phyloP scores from a whole-genome alignment of 2,888 invertebrate species.

The Dicranocentrus wangi region DNA sequence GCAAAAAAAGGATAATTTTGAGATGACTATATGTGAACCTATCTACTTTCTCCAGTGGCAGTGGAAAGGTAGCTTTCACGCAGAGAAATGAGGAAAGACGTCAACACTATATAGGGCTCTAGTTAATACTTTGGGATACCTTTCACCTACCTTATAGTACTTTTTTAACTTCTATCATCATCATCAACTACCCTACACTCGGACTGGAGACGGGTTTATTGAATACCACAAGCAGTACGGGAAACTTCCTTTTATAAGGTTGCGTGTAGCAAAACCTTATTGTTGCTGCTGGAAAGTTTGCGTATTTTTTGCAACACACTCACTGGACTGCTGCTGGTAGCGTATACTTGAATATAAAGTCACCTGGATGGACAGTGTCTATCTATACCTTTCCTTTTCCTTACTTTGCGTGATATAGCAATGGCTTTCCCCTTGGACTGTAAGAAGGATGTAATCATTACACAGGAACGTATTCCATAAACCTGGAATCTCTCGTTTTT shows the following conservation, averaged over 20 bases:
- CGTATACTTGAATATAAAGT: too few species aligned
- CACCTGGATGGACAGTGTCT: too few species aligned
- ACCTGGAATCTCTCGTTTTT: slow-evolving; percentile 18
- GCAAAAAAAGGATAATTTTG: neutral
- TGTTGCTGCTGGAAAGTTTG: too few species aligned
- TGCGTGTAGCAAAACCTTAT: too few species aligned
- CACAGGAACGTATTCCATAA: neutral
- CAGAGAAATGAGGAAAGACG: slow-evolving; percentile 40
- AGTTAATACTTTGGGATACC: too few species aligned
- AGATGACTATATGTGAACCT: neutral
- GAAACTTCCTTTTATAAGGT: too few species aligned
- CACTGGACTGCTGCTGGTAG: slow-evolving; percentile 13
- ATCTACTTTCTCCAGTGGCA: slow-evolving; percentile 46
- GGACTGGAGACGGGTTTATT: too few species aligned
- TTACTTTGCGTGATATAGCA: neutral
- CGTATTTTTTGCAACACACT: neutral
- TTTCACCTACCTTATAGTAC: too few species aligned
- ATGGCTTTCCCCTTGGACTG: slow-evolving; percentile 5
- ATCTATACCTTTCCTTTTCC: neutral
- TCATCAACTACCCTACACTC: too few species aligned
- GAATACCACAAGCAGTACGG: too few species aligned
- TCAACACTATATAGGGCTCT: slow-evolving; percentile 35
- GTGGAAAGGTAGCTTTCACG: slow-evolving; percentile 36
- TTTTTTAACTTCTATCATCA: too few species aligned
- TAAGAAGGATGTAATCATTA: slow-evolving; percentile 28